Conservation (phyloP, 2,797 vertebrate species). For the Molossus alvarezi region DNA sequence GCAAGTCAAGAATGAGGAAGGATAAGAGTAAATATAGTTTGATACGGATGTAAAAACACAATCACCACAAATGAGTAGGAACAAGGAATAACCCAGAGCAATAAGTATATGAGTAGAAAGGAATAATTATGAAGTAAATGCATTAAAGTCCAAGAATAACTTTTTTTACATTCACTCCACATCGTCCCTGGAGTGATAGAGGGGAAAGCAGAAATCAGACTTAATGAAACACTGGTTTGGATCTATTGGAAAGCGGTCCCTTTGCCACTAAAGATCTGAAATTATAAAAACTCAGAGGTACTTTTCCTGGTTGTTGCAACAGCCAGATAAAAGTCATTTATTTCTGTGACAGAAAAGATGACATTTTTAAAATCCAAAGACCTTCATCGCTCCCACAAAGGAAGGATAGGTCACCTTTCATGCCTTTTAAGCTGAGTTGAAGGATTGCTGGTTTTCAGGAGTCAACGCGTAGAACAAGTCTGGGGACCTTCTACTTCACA, state of each 20-base stretch:
- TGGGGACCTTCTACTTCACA: not conserved
- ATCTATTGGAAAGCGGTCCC: not conserved
- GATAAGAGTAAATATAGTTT: not conserved
- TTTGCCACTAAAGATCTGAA: not conserved
- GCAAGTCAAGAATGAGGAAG: conserved; percentile 21
- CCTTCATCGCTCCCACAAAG: not conserved
- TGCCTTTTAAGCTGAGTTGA: not conserved
- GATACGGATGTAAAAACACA: too few species aligned
- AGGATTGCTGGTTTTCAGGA: not conserved
- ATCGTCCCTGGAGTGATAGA: not conserved
- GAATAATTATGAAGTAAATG: not conserved
- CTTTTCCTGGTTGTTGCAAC: not conserved
- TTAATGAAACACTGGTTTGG: not conserved
- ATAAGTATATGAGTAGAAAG: conserved; percentile 26
- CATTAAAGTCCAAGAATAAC: not conserved
- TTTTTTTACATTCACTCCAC: not conserved
- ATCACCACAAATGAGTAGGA: not conserved
- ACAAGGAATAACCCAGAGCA: not conserved
- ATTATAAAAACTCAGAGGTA: not conserved
- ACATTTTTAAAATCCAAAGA: not conserved
- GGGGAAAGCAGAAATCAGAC: not conserved
- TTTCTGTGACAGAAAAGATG: not conserved
- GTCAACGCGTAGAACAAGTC: not conserved
- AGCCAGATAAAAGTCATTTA: not conserved
- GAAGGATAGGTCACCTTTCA: not conserved